A percentile compares a stretch with the other conserved stretches of the same genome.
phyloP scores from a whole-genome alignment of 2,888 invertebrate species.

The Anticlea derivata region DNA sequence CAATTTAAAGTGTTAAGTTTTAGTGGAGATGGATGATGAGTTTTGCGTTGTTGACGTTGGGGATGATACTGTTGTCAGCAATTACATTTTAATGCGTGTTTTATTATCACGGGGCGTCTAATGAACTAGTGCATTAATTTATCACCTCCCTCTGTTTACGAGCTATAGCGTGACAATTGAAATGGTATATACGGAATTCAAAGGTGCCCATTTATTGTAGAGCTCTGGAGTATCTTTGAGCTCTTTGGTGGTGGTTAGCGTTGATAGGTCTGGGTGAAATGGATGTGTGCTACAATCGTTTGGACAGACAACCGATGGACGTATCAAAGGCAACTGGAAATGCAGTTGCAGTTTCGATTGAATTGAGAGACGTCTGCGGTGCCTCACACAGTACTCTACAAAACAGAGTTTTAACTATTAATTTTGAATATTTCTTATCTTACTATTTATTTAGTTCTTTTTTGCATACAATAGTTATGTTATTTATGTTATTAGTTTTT shows the following conservation, averaged over 20 bases:
- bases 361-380: slow-evolving; percentile 79
- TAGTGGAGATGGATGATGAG: slow-evolving; percentile 45
- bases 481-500: too few species aligned
- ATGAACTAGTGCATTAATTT: slow-evolving; percentile 81
- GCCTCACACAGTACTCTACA: slow-evolving; percentile 11
- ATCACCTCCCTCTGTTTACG: slow-evolving; percentile 79
- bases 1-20: not conserved
- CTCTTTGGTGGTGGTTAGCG: slow-evolving; percentile 40
- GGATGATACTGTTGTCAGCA: slow-evolving; percentile 61
- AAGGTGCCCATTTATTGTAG: slow-evolving; percentile 51
- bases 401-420: not conserved
- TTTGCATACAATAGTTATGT: too few species aligned
- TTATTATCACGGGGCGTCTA: slow-evolving; percentile 79
- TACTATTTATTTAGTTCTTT: not conserved
- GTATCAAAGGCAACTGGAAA: slow-evolving; percentile 80
- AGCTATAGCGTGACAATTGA: slow-evolving; percentile 78
- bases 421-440: not conserved
- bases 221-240: slow-evolving; percentile 47
- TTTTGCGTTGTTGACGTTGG: slow-evolving; percentile 17
- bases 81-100: slow-evolving; percentile 81
- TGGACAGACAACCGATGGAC: slow-evolving; percentile 82
- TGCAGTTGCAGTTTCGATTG: slow-evolving; percentile 81
- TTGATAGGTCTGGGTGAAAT: slow-evolving; percentile 51
- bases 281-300: slow-evolving; percentile 72
- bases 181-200: slow-evolving; percentile 72